Evolutionary conservation across 2,113 vertebrate species (phyloP), one percentile per base, ranked within the genome.

Genomic region (Tachysurus vachellii): DNA sequence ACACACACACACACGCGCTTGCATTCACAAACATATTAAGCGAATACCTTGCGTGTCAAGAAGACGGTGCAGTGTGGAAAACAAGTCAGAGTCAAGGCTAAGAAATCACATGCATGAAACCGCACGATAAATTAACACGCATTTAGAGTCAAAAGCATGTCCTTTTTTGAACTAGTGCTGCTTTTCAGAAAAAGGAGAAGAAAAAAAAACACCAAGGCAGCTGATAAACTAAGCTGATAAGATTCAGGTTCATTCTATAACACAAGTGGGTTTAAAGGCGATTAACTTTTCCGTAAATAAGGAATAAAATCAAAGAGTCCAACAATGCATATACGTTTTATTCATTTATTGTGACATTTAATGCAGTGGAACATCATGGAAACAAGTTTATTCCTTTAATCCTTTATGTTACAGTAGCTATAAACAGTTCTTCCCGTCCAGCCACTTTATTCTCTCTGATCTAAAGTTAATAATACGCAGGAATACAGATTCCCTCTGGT

Each of bases 11-110:
- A 81, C 16, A 21, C 57, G 64, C 68, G 75, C 80, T 61, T 0
- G 50, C 66, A 85, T 44, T 53, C 53, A 73, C 76, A 80, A 66
- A 88, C 82, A 79, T 47, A 26, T 84, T 81, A 81, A 61, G 19
- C 5, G 64, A 70, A 70, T 50, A 64, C 53, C 66, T 70, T 83
- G 82, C 50, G 4, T 83, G 47, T 70, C 64, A 59, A 9, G 21
- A 61, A 81, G 19, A 44, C 4, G 31, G 77, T 36, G 77, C 5
- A 57, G 53, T 21, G n/a, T 21, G 53, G n/a, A 80, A 80, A 57
- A 57, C 53, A 56, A 57, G 77, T 17, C 7, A 12, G 76, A 53
- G 47, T 3, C 1, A 73, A 42, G 36, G 70, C 21, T 26, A 26
- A 12, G n/a, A 36, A 77, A 17, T 77, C n/a, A 28, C 47, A 77